Evolutionary conservation across 2,888 invertebrate species (phyloP).

Genomic region (Nycteola revayana): DNA sequence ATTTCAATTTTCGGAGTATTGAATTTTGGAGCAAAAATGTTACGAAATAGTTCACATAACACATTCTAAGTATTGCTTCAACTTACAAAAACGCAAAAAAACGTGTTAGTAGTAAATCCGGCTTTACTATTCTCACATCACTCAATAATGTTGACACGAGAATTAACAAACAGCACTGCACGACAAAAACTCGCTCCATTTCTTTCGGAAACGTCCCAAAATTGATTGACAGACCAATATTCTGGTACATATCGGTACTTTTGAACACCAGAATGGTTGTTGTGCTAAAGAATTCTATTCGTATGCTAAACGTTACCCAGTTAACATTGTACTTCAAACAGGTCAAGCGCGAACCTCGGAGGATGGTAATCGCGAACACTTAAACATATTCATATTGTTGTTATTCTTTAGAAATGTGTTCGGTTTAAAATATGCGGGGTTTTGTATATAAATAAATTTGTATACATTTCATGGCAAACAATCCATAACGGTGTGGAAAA

Average conservation of each 20-base stretch:
- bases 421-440: conserved; percentile 18
- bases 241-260: conserved; percentile 2
- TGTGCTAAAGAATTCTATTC: conserved; percentile 43
- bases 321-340: conserved; percentile 40
- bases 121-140: conserved; percentile 7
- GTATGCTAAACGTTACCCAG: conserved; percentile 49
- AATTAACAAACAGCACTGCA: conserved; percentile 2
- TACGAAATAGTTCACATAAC: no score
- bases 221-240: conserved; percentile 25
- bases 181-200: conserved; percentile 12
- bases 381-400: conserved; percentile 29
- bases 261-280: conserved; percentile 18
- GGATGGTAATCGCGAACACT: conserved; percentile 37
- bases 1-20: no score
- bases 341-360: conserved; percentile 48
- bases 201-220: conserved; percentile 14
- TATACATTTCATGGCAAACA: no score
- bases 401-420: conserved; percentile 32
- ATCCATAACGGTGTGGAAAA: no score
- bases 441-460: neutral
- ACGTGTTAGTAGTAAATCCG: no score
- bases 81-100: no score
- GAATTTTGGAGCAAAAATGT: no score
- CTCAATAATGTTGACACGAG: conserved; percentile 6
- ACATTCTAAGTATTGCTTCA: no score